phyloP scores from a whole-genome alignment of 2,797 vertebrate species.

The Sarcoramphus papa region DNA sequence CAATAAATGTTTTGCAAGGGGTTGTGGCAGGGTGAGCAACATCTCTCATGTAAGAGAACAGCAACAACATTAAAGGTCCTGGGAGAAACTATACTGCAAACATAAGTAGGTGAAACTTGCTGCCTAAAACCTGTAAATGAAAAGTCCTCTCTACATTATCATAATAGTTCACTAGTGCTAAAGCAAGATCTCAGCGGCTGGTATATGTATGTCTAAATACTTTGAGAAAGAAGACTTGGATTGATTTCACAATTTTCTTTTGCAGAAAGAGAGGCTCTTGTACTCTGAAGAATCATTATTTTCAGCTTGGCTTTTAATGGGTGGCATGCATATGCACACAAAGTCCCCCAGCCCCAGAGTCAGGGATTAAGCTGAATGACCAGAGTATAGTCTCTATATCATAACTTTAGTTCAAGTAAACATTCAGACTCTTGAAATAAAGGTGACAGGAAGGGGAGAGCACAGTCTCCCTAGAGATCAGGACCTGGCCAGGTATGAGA shows the following conservation, averaged over 20 bases:
- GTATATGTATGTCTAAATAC: neutral
- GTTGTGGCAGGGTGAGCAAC: neutral
- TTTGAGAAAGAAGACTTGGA: neutral
- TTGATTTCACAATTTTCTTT: neutral
- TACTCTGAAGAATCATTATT: neutral
- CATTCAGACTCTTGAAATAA: neutral
- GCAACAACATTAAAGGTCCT: neutral
- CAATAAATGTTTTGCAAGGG: neutral
- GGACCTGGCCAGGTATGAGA: neutral
- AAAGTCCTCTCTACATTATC: neutral
- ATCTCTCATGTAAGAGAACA: neutral
- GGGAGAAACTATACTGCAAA: neutral
- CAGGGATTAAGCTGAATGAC: neutral
- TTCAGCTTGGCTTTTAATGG: neutral
- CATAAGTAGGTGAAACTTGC: neutral
- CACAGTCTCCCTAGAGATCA: neutral
- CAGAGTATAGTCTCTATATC: neutral
- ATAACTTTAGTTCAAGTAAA: neutral
- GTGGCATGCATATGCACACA: neutral
- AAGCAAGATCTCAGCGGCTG: neutral
- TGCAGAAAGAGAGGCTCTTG: neutral
- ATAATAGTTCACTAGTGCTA: neutral
- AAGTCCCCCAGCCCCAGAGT: neutral
- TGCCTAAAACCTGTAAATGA: neutral
- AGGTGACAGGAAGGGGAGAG: neutral